A percentile compares a stretch with the other conserved stretches of the same genome.
These are phyloP conservation scores for Glomeris marginata DNA, from an alignment of 2,888 invertebrate species.

Conservation along the genomic window DNA sequence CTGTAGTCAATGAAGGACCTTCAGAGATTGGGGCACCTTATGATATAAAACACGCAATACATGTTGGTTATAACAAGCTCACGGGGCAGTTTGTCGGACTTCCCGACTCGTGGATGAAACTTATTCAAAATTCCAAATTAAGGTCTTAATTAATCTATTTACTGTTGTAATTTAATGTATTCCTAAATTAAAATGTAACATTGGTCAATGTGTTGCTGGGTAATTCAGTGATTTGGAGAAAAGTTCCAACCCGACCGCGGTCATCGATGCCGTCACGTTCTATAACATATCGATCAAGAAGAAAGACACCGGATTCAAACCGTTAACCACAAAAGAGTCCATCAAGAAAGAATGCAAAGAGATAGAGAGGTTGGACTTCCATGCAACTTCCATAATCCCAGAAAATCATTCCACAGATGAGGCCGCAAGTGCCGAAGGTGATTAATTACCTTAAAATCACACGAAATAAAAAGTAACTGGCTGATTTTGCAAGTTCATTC, in stretches of 20 bases:
- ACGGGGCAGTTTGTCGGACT: constrained; percentile 75
- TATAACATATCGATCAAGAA: constrained; percentile 78
- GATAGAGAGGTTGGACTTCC: background rate
- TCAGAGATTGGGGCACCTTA: constrained; percentile 62
- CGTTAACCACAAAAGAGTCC: constrained; percentile 61
- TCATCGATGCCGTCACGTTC: constrained; percentile 76
- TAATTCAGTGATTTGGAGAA: constrained; percentile 52
- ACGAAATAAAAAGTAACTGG: too few relatives aligned
- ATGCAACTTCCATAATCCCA: constrained; percentile 29
- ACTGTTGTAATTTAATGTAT: too few relatives aligned
- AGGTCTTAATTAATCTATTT: too few relatives aligned
- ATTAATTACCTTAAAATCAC: too few relatives aligned
- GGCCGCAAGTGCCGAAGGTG: constrained; percentile 50
- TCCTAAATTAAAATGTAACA: too few relatives aligned
- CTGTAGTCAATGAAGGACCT: constrained; percentile 12
- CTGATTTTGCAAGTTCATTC: constrained; percentile 4
- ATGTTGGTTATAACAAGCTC: constrained; percentile 65
- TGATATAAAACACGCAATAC: constrained; percentile 68
- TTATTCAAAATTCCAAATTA: constrained; percentile 61
- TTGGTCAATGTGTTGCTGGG: constrained; percentile 5
- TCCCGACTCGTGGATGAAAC: constrained; percentile 63
- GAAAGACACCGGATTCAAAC: constrained; percentile 55
- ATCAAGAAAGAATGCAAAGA: constrained; percentile 51
- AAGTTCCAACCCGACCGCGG: constrained; percentile 75
- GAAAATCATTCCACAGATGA: constrained; percentile 57